Evolutionary conservation across 2,888 invertebrate species (phyloP), one percentile per base, ranked within the genome.

Genomic region (Andrena flavipes): DNA sequence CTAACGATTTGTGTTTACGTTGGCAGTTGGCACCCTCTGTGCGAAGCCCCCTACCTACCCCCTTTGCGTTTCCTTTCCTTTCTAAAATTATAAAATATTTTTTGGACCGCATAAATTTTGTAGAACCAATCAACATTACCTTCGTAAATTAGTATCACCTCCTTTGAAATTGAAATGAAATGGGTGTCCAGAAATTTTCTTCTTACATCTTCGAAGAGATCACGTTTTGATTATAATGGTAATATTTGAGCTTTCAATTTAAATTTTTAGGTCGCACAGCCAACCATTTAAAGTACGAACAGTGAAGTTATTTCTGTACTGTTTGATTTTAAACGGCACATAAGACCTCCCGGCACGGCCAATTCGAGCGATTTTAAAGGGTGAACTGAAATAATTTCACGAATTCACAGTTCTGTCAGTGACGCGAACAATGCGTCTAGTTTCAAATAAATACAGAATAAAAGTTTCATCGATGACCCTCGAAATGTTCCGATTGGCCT

Each of bases 1-100:
- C 86, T 84, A 87, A 86, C 84, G 86, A 87, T 82, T 86, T 80
- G 84, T 86, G 81, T 87, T 87, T 87, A 81, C 80, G 80, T 73
- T 84, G 80, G 74, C 86, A 76, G 84, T 67, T 76, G 79, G 69
- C 65, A 68, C 70, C 69, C 76, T 69, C 71, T 56, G 49, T 33
- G 49, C 71, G 67, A 72, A 79, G 3, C 42, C 42, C 10, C 10
- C 42, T 8, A 8, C 10, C 42, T 8, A 8, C 54, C 48, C 20
- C 23, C 35, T 29, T 33, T 30, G 10, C 60, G 20, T 2, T 35
- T 54, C 30, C 8, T n/a, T 56, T 23, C 2, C 8, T 20, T 20
- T 10, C 35, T 7, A 13, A n/a, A 16, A 42, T 42, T 42, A 16
- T 42, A 42, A 42, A 42, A 42, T 3, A 4, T 4, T 42, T 16